These are phyloP conservation scores for Tetranychus cinnabarinus DNA, from an alignment of 1,140 invertebrate genomes.

Conservation along the genomic window DNA sequence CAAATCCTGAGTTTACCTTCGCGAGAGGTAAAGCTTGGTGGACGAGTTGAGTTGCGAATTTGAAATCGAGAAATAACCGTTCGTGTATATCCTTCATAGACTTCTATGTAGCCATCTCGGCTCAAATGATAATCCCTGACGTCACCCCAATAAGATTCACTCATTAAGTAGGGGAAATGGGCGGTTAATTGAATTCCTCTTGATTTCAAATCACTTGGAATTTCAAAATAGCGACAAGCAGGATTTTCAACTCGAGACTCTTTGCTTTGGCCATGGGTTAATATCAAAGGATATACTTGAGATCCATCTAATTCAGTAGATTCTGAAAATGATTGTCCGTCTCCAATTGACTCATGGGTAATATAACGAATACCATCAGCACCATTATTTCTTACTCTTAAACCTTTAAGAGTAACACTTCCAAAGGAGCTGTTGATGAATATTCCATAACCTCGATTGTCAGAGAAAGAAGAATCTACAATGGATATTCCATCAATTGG, in stretches of 20 bases:
- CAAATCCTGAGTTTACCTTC: constrained; percentile 5
- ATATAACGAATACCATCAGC: constrained; percentile 65
- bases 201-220: not conserved
- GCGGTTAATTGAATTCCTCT: constrained; percentile 33
- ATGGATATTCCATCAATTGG: constrained; percentile 55
- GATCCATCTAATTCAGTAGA: constrained; percentile 8
- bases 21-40: constrained; percentile 52
- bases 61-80: constrained; percentile 2
- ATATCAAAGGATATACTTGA: constrained; percentile 13
- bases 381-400: constrained; percentile 51
- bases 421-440: constrained; percentile 68
- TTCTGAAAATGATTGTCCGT: constrained; percentile 12
- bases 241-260: not conserved
- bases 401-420: constrained; percentile 26
- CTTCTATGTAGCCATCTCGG: constrained; percentile 35
- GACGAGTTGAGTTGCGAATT: constrained; percentile 42
- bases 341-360: constrained; percentile 33
- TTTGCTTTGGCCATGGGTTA: constrained; percentile 11
- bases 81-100: constrained; percentile 39
- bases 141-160: constrained; percentile 22
- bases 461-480: constrained; percentile 26
- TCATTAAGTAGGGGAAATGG: constrained; percentile 49
- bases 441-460: constrained; percentile 45
- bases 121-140: constrained; percentile 27
- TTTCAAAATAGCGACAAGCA: constrained; percentile 13